phyloP scores from a whole-genome alignment of 2,113 vertebrate species.

The Ptychochromis oligacanthus region DNA sequence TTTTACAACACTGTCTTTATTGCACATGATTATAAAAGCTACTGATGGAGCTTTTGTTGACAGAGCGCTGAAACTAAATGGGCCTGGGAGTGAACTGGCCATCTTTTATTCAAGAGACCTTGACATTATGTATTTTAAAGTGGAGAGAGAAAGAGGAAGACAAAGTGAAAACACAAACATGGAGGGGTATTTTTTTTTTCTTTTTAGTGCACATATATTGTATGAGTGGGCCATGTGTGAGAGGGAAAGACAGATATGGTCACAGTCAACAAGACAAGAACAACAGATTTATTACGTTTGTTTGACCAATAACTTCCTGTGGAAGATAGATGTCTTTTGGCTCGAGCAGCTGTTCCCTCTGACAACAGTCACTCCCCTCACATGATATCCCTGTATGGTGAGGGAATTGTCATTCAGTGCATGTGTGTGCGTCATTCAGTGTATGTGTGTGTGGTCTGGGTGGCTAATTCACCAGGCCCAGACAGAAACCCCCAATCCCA shows the following conservation, averaged over 20 bases:
- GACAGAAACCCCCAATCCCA: constrained; percentile 53
- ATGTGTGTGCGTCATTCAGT: constrained; percentile 23
- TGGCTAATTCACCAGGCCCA: constrained; percentile 68
- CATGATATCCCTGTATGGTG: constrained; percentile 38
- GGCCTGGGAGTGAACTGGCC: constrained; percentile 7
- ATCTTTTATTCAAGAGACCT: constrained; percentile 36
- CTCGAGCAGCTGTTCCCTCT: constrained; percentile 59
- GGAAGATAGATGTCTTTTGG: constrained; percentile 69
- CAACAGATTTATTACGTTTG: constrained; percentile 63
- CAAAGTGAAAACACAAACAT: constrained; percentile 8
- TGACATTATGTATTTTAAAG: constrained; percentile 23
- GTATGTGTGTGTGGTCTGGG: constrained; percentile 70
- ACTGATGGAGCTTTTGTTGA: constrained; percentile 26
- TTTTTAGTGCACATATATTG: constrained; percentile 24
- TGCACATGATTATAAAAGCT: constrained; percentile 14
- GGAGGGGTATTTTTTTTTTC: not conserved
- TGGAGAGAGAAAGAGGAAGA: not conserved
- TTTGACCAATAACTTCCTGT: constrained; percentile 76
- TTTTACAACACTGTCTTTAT: not conserved
- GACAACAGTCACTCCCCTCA: constrained; percentile 57
- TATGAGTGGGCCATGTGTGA: constrained; percentile 8
- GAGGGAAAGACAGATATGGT: constrained; percentile 24
- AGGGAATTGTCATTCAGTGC: constrained; percentile 62
- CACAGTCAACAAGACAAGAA: constrained; percentile 61
- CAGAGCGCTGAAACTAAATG: not conserved